These are phyloP conservation scores for Neria commutata DNA, from an alignment of 2,888 invertebrate genomes.

Conservation along the genomic window DNA sequence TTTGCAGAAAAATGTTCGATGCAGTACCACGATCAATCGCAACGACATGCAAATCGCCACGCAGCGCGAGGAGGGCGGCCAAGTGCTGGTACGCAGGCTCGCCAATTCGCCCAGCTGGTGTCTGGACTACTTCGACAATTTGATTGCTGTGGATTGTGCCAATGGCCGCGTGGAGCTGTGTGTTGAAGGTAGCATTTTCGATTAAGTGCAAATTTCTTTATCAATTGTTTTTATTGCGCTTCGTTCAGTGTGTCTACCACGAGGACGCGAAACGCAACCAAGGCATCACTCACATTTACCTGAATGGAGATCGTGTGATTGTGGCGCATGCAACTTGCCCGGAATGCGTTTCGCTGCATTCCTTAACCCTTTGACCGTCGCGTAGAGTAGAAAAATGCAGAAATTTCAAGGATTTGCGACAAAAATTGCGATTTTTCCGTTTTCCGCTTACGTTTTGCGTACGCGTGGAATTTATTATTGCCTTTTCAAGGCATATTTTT, in stretches of 20 bases:
- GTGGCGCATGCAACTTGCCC: too few relatives aligned
- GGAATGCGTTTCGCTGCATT: too few relatives aligned
- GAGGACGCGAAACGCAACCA: slow-evolving; percentile 68
- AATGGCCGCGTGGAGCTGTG: slow-evolving; percentile 88
- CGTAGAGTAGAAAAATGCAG: too few relatives aligned
- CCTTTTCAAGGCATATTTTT: too few relatives aligned
- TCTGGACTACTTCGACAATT: slow-evolving; percentile 86
- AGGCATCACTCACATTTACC: slow-evolving; percentile 81
- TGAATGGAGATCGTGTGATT: slow-evolving; percentile 76
- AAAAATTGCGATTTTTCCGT: too few relatives aligned
- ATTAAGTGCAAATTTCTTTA: neutral
- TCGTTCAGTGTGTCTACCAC: slow-evolving; percentile 72
- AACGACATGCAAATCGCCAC: slow-evolving; percentile 55
- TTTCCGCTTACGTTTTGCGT: too few relatives aligned
- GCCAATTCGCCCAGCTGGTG: slow-evolving; percentile 85
- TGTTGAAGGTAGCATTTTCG: slow-evolving; percentile 80
- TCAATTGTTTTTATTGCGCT: too few relatives aligned
- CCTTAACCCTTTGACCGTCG: too few relatives aligned
- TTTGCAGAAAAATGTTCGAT: too few relatives aligned
- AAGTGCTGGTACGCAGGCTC: slow-evolving; percentile 43
- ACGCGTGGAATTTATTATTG: too few relatives aligned
- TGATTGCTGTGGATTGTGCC: slow-evolving; percentile 89
- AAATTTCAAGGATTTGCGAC: too few relatives aligned
- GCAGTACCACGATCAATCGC: slow-evolving; percentile 78
- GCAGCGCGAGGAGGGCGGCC: slow-evolving; percentile 44